Evolutionary conservation across 2,797 vertebrate genomes (phyloP), one percentile per base, ranked within the genome.

Genomic region (Trematomus bernacchii): DNA sequence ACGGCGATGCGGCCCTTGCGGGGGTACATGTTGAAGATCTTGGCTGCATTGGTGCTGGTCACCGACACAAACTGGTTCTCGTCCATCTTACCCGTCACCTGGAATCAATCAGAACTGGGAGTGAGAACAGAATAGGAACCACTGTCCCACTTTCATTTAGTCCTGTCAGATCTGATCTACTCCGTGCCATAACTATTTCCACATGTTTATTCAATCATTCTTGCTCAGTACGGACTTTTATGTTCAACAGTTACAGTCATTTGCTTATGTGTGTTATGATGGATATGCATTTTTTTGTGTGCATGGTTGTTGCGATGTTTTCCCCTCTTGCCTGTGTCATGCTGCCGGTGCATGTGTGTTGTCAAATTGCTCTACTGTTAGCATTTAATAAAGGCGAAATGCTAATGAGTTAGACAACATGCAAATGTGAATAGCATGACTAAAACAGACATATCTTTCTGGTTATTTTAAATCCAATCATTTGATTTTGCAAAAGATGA

Each of bases 21-120:
- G 0, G 98, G 98, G 80, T 99, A 99, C 76, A 99, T 93, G 93
- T 99, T 99, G 62, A 99, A 99, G 92, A 99, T 97, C 93, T 99
- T 99, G 74, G 98, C 98, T 0, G 98, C 98, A 0, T 98, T 99
- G 82, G 98, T 99, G 94, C 98, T 99, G 92, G 97, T 99, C 89
- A 99, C 97, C 0, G 97, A 96, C 16, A 99, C 98, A 91, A 99
- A 99, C 92, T 99, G 98, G 94, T 99, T 99, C 92, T 99, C 98
- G 0, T 99, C 98, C 98, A 99, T 99, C 89, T 99, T 99, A 7
- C 98, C 98, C 13, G 98, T 97, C 76, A 98, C 98, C 98, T 99
- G 84, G 27, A 66, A 70, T 0, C 2, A 77, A 47, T 47, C 55
- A 66, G 23, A 83, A 63, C 42, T 4, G 33, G 76, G 60, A 19